Base-by-base conservation (phyloP, 1,140 invertebrate species). In the Tigriopus japonicus region DNA sequence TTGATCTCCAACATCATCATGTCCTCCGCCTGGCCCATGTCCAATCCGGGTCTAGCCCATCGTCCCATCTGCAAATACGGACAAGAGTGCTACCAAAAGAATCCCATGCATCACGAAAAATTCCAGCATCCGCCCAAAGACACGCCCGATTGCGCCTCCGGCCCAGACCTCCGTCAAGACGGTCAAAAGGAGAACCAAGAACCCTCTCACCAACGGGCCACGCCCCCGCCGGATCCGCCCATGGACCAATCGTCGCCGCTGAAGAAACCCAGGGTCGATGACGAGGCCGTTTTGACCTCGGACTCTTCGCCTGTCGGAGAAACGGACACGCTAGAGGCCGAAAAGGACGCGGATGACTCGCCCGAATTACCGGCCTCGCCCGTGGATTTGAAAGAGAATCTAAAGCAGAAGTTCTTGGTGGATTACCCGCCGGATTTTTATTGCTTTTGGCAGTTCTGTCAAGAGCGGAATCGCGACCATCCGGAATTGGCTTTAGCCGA, bases 341-440 rank as follows among this genome's bases (percentile, higher is more conserved):
- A 6, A 6, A 10, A 2, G n/a, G 45, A 49, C 6, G 2, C 45
- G 2, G 45, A 49, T 6, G 45, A 49, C n/a, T 6, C 21, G 12
- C 45, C 45, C 52, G 17, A 19, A 6, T 42, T 58, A 10, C 24
- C 56, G 3, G 56, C 23, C 6, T 58, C 24, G 9, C 56, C 56
- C 40, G 17, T 40, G 40, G 21, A 58, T n/a, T 6, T 58, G 12
- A 62, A 23, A 14, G 62, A 61, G 23, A 70, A 80, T 56, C 83
- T 89, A 59, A 79, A 80, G 65, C 73, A 81, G 63, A 79, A 84
- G 66, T 90, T 91, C 71, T 70, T 90, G 35, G 79, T 87, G 0
- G 76, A 87, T 64, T 91, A 94, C 86, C 89, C 90, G 12, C 67
- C 77, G 52, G 89, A 94, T 71, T 93, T 95, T 70, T 93, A 83